Evolutionary conservation across 1,140 invertebrate genomes (phyloP), one percentile per base, ranked within the genome.

Genomic region (Drosophila mayri): DNA sequence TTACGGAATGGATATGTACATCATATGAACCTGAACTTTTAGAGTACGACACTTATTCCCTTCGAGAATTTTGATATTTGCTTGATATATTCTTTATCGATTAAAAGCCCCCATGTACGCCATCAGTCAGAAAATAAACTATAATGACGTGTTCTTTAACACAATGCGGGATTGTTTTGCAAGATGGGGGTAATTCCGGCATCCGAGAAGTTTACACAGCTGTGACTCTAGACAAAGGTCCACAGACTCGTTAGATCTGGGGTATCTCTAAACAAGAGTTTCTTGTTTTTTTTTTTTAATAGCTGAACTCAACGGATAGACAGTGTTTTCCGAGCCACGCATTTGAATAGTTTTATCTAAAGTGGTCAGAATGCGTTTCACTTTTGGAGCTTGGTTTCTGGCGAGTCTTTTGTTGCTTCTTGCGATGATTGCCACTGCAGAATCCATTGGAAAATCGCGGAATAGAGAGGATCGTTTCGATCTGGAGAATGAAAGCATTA

Each of bases 401-500:
- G 11, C 47, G 10, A 41, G 8, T 4, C 14, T 62, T 11, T 6
- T 52, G 3, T 22, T 50, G n/a, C 16, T 49, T n/a, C 2, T 72
- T 6, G 9, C 7, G 0, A 10, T 50, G 4, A 35, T 50, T 22
- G 25, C 12, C 0, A 12, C 11, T 14, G 40, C 22, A 20, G n/a
- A 50, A 14, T 47, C 32, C 16, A 20, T 18, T 41, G 57, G 40
- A 12, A 75, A 67, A 16, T 76, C 71, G 2, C 7, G 40, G 0
- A 59, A 76, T 22, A 55, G 62, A 22, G 72, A 76, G 18, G 63
- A 76, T 67, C 55, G 64, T 8, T 76, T 64, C 12, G 62, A 67
- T 43, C 4, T 41, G 49, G 41, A 75, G 28, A 55, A 38, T 43
- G 70, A 75, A n/a, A 46, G 40, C 10, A 3, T 35, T n/a, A 28